Percentiles rank a stretch among this genome's conserved stretches.
Evolutionary conservation across 2,797 vertebrate genomes (phyloP).

Genomic region (Coregonus sp.): DNA sequence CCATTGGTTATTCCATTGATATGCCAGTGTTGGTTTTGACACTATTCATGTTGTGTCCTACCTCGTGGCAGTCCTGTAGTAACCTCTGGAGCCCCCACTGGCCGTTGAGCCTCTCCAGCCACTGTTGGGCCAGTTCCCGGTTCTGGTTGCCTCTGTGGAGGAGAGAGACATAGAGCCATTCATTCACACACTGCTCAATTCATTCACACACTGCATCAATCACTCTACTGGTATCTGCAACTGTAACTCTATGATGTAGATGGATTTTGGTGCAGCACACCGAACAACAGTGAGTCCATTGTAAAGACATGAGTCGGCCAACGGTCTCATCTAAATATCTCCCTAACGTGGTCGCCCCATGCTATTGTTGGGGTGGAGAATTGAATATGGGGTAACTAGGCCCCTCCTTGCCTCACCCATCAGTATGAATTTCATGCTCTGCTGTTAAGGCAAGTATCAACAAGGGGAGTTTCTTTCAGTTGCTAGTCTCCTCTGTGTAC

Average conservation of each 20-base stretch:
- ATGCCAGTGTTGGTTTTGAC: neutral
- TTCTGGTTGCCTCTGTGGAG: conserved; percentile 83
- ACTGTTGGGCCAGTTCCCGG: conserved; percentile 79
- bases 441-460: conserved; percentile 24
- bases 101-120: conserved; percentile 82
- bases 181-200: neutral
- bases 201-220: neutral
- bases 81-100: conserved; percentile 88
- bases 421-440: conserved; percentile 60
- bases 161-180: neutral
- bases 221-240: neutral
- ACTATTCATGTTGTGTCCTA: conserved; percentile 49
- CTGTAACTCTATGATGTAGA: neutral
- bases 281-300: neutral
- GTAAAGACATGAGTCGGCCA: neutral
- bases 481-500: conserved; percentile 10
- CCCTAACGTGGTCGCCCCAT: neutral
- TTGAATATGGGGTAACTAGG: neutral
- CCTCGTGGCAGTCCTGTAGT: conserved; percentile 89
- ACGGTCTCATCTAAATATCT: neutral
- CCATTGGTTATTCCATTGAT: neutral
- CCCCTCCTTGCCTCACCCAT: conserved; percentile 11
- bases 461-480: conserved; percentile 16
- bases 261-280: neutral
- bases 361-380: neutral